These are phyloP conservation scores for Lathronympha strigana DNA, from an alignment of 2,888 invertebrate species.

Conservation along the genomic window DNA sequence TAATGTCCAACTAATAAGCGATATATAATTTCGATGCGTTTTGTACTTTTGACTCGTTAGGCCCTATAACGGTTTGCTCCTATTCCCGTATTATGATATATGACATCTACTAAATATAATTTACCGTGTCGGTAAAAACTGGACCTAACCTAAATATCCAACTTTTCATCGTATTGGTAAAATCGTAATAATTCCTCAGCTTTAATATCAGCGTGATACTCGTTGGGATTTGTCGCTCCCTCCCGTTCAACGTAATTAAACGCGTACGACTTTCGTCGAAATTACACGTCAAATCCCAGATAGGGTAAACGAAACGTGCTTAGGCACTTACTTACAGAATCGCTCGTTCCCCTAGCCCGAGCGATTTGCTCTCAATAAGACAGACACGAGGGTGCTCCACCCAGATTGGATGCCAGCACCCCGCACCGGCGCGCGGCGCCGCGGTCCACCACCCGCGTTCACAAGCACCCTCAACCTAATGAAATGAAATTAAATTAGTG, in stretches of 20 bases:
- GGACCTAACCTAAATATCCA: no score
- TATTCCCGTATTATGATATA: no score
- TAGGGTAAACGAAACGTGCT: conserved; percentile 31
- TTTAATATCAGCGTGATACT: not conserved
- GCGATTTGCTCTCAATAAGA: conserved; percentile 74
- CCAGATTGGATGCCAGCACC: conserved; percentile 73
- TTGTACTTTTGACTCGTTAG: no score
- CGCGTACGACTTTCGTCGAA: conserved; percentile 2
- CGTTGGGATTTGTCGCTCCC: not conserved
- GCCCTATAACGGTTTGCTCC: no score
- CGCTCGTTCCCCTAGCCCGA: conserved; percentile 50
- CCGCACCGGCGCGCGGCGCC: no score
- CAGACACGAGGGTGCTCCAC: conserved; percentile 68
- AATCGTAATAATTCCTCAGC: not conserved
- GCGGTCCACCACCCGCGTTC: conserved; percentile 51
- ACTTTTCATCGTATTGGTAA: not conserved
- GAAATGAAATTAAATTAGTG: conserved; percentile 69
- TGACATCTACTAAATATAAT: no score
- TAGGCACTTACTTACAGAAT: conserved; percentile 47
- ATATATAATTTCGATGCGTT: no score
- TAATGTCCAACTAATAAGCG: no score
- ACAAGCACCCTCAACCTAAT: conserved; percentile 59
- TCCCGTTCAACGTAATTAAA: conserved; percentile 1
- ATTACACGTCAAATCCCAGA: conserved; percentile 20
- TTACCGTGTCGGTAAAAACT: no score